Base-by-base conservation (phyloP, 2,797 vertebrate species). In the Chelonia mydas region DNA sequence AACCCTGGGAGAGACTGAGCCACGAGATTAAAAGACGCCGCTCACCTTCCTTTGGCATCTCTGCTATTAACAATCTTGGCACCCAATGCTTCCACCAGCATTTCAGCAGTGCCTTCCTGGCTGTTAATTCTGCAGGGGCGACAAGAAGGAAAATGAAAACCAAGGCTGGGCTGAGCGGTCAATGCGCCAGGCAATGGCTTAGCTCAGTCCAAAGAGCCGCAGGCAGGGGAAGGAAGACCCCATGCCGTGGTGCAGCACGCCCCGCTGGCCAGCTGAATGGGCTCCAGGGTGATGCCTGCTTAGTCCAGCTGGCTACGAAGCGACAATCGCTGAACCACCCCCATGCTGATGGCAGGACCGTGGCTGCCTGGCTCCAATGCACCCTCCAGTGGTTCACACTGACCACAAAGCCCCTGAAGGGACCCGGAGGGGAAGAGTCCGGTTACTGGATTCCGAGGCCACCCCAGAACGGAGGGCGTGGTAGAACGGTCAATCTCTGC, bases 31-130 rank as follows among this genome's bases (percentile, higher is more conserved):
- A 33, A 49, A 6, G 0, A 0, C 1, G 45, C 4, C 0, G 25
- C 98, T 98, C 95, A 99, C 99, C 99, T 99, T 99, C 99, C 99
- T 99, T 99, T 99, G 98, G 98, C 98, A 98, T 99, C 99, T 99
- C 99, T 99, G 98, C 98, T 99, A 98, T 99, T 99, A 95, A 99
- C 99, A 98, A 99, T 99, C 98, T 99, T 99, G 98, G 99, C 98
- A 99, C 99, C 99, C 98, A 99, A 97, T 98, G 98, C 98, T 98
- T 99, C 98, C 96, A 99, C 96, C 97, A 99, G 98, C 97, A 99
- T 98, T 96, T 99, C 99, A 95, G 99, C 99, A 96, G 99, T 99
- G 97, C 98, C 98, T 57, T 99, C 99, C 97, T 99, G 99, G 98
- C 99, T 99, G 97, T 99, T 99, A 98, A 99, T 99, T 98, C 99